Evolutionary conservation across 2,797 vertebrate genomes (phyloP).

Genomic region (Brachyrhaphis roseni): DNA sequence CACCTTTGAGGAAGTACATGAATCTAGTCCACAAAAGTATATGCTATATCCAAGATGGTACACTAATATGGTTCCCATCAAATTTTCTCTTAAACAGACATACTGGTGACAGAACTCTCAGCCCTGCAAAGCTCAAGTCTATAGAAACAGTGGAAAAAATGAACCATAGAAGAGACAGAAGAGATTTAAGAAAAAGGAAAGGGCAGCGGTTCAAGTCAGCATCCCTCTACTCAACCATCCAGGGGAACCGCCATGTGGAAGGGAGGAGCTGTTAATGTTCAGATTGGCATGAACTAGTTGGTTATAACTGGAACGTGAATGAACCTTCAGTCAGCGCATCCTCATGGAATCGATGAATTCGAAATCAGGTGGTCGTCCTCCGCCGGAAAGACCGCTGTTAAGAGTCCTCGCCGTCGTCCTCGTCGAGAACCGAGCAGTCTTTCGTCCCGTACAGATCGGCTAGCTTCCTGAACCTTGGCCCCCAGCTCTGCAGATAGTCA

Average conservation of each 20-base stretch:
- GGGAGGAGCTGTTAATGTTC: constrained; percentile 43
- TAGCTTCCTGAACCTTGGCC: constrained; percentile 98
- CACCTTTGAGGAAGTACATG: constrained; percentile 43
- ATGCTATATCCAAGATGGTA: constrained; percentile 60
- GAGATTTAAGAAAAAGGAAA: constrained; percentile 17
- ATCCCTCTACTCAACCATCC: constrained; percentile 59
- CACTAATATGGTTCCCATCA: constrained; percentile 46
- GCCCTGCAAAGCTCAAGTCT: constrained; percentile 60
- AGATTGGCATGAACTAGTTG: constrained; percentile 55
- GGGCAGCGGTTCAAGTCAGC: constrained; percentile 43
- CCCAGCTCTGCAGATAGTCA: constrained; percentile 99
- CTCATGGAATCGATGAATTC: constrained; percentile 63
- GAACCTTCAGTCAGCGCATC: constrained; percentile 55
- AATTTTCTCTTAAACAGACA: constrained; percentile 51
- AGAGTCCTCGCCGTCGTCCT: constrained; percentile 86
- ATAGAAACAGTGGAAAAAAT: constrained; percentile 40
- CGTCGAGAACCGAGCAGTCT: constrained; percentile 87
- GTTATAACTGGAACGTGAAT: constrained; percentile 45
- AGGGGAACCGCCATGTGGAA: constrained; percentile 43
- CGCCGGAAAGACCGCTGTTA: constrained; percentile 82
- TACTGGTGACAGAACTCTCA: constrained; percentile 47
- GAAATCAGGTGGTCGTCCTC: constrained; percentile 56
- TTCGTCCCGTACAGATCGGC: constrained; percentile 99
- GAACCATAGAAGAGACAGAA: constrained; percentile 29
- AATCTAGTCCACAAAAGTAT: constrained; percentile 71